Conservation (phyloP, 1,140 invertebrate genomes). For the Leptinotarsa defecta region DNA sequence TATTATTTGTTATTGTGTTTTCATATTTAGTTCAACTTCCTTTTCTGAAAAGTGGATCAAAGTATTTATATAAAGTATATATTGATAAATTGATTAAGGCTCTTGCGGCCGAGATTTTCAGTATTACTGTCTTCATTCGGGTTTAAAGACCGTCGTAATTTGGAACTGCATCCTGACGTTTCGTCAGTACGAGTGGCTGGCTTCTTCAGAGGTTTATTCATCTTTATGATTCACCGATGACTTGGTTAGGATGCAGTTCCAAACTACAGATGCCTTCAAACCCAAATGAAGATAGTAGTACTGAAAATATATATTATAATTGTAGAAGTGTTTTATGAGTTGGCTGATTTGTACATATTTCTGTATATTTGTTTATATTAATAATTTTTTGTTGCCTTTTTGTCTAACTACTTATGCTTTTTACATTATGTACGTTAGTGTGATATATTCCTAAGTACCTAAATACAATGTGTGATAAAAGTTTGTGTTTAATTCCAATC, state of each 20-base stretch:
- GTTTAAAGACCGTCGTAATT: too few relatives aligned
- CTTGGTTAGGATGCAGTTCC: too few relatives aligned
- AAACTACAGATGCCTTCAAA: too few relatives aligned
- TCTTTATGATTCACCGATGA: too few relatives aligned
- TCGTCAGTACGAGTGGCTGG: too few relatives aligned
- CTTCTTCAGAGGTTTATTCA: too few relatives aligned
- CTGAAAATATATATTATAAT: background rate
- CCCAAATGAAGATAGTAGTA: too few relatives aligned
- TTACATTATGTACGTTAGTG: constrained; percentile 44
- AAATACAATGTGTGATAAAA: constrained; percentile 38
- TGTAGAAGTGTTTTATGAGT: constrained; percentile 1
- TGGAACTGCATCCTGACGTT: too few relatives aligned
- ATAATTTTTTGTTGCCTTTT: constrained; percentile 32
- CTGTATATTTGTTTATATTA: constrained; percentile 34
- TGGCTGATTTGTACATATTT: constrained; percentile 34
- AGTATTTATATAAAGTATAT: constrained; percentile 8
- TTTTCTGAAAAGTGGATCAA: constrained; percentile 8
- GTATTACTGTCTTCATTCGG: too few relatives aligned
- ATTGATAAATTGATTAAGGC: too few relatives aligned
- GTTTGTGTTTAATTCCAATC: background rate
- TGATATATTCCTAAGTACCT: constrained; percentile 45
- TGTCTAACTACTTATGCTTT: constrained; percentile 37
- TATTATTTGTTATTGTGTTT: constrained; percentile 21
- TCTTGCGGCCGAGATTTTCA: too few relatives aligned
- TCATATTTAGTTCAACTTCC: constrained; percentile 2